phyloP scores from a whole-genome alignment of 2,113 vertebrate species.

The Rhagologus leucostigma region DNA sequence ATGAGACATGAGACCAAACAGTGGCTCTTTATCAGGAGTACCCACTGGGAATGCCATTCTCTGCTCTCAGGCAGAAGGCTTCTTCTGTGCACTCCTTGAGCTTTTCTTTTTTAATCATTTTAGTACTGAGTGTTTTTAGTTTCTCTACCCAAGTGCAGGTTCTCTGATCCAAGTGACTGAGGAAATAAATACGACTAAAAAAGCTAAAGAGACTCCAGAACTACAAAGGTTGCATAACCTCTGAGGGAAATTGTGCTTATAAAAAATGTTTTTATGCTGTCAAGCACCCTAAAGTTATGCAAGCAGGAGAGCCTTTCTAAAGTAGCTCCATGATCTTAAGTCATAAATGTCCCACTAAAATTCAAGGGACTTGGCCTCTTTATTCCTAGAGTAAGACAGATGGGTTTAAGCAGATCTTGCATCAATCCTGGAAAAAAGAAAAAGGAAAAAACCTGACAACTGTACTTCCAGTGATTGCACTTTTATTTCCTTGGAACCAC shows the following conservation, averaged over 20 bases:
- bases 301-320: not conserved
- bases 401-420: not conserved
- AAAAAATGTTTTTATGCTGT: not conserved
- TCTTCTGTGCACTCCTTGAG: not conserved
- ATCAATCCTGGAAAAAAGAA: not conserved
- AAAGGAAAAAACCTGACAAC: not conserved
- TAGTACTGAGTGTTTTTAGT: not conserved
- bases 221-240: not conserved
- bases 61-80: not conserved
- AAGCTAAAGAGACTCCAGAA: not conserved
- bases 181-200: not conserved
- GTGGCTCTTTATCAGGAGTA: not conserved
- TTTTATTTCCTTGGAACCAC: conserved; percentile 28
- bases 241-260: not conserved
- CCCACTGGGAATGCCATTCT: not conserved
- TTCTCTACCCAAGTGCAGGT: not conserved
- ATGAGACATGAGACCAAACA: not conserved
- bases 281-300: not conserved
- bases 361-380: not conserved
- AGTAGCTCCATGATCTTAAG: not conserved
- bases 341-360: not conserved
- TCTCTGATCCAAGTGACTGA: not conserved
- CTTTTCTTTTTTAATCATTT: not conserved
- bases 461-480: not conserved
- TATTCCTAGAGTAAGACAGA: not conserved